These are phyloP conservation scores for Stegostoma tigrinum DNA, from an alignment of 2,113 vertebrate species.

Conservation along the genomic window DNA sequence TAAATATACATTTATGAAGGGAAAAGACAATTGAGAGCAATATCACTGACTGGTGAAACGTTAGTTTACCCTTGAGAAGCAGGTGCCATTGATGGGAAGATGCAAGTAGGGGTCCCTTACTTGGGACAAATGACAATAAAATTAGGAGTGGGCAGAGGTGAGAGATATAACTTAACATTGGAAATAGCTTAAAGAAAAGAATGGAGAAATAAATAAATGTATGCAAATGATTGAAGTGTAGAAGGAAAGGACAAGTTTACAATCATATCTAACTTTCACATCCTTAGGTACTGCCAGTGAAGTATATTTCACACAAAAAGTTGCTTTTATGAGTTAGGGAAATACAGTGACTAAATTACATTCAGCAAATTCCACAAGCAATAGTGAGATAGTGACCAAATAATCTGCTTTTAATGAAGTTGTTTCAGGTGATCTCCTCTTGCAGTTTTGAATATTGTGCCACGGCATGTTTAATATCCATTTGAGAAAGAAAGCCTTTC, in stretches of 20 bases:
- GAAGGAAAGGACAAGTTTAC: not conserved
- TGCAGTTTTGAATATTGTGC: not conserved
- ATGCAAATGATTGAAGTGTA: not conserved
- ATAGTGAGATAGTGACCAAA: not conserved
- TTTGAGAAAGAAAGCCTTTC: too few species aligned
- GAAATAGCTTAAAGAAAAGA: not conserved
- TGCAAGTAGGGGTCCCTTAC: not conserved
- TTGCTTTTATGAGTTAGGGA: not conserved
- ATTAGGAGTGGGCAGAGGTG: not conserved
- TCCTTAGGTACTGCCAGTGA: not conserved
- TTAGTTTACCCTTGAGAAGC: not conserved
- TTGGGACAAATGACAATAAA: not conserved
- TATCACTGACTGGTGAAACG: not conserved
- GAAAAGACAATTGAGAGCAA: not conserved
- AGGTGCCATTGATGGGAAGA: not conserved
- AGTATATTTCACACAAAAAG: not conserved
- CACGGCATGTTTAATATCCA: not conserved
- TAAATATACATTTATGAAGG: not conserved
- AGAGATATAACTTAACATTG: not conserved
- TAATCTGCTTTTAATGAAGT: not conserved
- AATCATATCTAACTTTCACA: not conserved
- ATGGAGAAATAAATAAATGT: not conserved
- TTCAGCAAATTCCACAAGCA: not conserved
- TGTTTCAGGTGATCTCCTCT: not conserved
- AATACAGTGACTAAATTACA: not conserved